Evolutionary conservation across 37 sponge, comb jelly and placozoan genomes (phyloP).

Genomic region (Cliona cf. orientalis): DNA sequence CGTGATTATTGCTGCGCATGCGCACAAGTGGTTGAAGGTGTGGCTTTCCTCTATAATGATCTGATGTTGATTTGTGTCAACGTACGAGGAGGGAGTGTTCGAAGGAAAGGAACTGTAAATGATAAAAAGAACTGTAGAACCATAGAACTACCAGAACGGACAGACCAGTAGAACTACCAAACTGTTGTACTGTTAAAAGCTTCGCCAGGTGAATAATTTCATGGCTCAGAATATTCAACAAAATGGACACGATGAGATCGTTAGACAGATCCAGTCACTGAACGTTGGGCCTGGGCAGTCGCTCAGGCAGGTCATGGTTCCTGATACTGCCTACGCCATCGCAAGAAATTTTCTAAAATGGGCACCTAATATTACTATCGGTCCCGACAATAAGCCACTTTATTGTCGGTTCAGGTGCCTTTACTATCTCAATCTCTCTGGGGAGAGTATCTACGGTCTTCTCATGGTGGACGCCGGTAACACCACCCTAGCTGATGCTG

Average conservation of each 20-base stretch:
- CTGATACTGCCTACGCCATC: not conserved
- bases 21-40: too few species aligned
- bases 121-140: too few species aligned
- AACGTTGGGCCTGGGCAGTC: not conserved
- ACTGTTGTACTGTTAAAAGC: too few species aligned
- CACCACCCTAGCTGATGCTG: conserved; percentile 3
- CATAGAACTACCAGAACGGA: too few species aligned
- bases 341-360: conserved; percentile 15
- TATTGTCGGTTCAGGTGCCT: not conserved
- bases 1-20: not conserved
- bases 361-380: not conserved
- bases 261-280: conserved; percentile 3
- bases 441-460: conserved; percentile 13
- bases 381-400: not conserved
- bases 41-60: too few species aligned
- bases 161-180: too few species aligned
- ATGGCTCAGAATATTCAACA: too few species aligned
- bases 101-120: too few species aligned
- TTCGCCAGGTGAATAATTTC: too few species aligned
- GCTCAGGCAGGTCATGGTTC: conserved; percentile 11
- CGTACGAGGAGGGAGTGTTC: too few species aligned
- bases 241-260: conserved; percentile 1
- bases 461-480: not conserved
- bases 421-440: not conserved
- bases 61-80: too few species aligned